phyloP scores from a whole-genome alignment of 2,797 vertebrate genomes.

The Pelodytes ibericus region DNA sequence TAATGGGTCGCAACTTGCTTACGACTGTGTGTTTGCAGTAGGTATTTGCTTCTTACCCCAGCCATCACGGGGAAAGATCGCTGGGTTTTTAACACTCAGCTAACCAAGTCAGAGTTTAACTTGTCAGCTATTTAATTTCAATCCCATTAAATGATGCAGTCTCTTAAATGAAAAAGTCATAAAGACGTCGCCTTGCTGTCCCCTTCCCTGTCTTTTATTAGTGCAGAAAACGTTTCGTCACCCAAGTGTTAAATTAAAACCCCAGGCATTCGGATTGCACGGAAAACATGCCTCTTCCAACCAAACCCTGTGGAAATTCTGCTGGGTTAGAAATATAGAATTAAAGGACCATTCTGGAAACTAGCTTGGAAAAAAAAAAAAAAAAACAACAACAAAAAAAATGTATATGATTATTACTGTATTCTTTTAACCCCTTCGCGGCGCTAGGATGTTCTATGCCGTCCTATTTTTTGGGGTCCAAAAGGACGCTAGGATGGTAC shows the following conservation, averaged over 20 bases:
- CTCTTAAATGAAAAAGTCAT: constrained; percentile 73
- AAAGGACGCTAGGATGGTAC: too few species aligned
- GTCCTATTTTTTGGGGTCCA: too few species aligned
- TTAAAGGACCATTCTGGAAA: too few species aligned
- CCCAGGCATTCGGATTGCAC: constrained; percentile 63
- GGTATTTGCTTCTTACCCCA: not conserved
- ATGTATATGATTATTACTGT: too few species aligned
- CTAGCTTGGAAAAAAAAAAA: too few species aligned
- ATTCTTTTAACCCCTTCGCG: too few species aligned
- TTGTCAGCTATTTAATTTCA: constrained; percentile 59
- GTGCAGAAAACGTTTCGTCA: constrained; percentile 67
- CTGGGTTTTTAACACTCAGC: constrained; percentile 49
- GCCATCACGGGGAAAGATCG: not conserved
- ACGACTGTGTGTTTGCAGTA: not conserved
- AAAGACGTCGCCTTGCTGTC: constrained; percentile 72
- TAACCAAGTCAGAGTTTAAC: constrained; percentile 66
- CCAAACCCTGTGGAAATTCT: too few species aligned
- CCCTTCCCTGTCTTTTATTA: constrained; percentile 17
- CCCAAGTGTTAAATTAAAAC: constrained; percentile 81
- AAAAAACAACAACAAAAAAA: too few species aligned
- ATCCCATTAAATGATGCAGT: constrained; percentile 76
- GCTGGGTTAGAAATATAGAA: too few species aligned
- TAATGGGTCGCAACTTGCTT: not conserved
- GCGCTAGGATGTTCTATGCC: too few species aligned
- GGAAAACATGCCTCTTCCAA: not conserved